Evolutionary conservation across 2,797 vertebrate species (phyloP).

Genomic region (Ficedula albicollis): DNA sequence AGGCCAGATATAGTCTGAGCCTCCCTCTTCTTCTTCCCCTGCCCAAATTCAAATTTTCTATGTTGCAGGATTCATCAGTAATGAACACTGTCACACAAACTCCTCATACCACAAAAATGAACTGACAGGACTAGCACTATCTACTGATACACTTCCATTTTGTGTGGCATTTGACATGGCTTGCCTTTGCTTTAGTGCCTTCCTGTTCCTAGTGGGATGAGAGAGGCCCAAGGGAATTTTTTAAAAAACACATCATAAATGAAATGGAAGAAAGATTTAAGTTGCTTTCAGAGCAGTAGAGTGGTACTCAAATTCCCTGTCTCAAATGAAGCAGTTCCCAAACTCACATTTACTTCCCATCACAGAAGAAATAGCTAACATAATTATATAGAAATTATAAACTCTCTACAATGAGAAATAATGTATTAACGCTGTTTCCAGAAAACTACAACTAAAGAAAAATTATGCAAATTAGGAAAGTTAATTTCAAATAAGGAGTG

Average conservation of each 20-base stretch:
- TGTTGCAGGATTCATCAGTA: conserved; percentile 3
- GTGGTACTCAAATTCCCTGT: neutral
- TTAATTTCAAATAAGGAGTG: neutral
- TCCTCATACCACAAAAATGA: neutral
- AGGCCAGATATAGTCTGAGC: neutral
- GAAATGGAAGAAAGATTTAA: neutral
- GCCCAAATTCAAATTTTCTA: conserved; percentile 4
- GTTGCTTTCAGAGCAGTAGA: neutral
- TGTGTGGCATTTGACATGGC: conserved; percentile 1
- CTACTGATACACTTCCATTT: conserved; percentile 24
- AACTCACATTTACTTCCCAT: neutral
- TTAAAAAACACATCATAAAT: neutral
- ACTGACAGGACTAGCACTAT: conserved; percentile 15
- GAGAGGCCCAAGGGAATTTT: neutral
- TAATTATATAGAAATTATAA: neutral
- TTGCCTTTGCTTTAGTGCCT: neutral
- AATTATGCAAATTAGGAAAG: neutral
- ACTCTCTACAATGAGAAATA: neutral
- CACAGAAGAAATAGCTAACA: neutral
- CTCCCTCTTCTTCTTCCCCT: neutral
- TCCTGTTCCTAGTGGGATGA: neutral
- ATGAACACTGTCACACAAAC: conserved; percentile 7
- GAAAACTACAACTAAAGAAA: neutral
- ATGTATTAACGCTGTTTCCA: neutral
- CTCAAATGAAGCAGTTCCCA: neutral